phyloP scores from a whole-genome alignment of 2,113 vertebrate genomes.

The Poeciliopsis turrubarensis region DNA sequence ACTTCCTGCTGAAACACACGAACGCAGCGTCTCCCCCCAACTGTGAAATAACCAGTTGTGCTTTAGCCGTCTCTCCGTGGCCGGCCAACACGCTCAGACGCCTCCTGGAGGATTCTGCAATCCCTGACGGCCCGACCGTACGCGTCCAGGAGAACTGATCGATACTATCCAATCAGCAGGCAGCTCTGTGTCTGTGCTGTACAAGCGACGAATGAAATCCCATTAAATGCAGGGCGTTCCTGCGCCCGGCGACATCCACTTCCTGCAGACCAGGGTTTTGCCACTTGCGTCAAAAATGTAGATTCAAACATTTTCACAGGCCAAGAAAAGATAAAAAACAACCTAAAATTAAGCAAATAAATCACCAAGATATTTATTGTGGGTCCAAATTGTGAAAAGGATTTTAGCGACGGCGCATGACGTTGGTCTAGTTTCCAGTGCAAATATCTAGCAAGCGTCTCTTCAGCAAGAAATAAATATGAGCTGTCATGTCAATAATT shows the following conservation, averaged over 20 bases:
- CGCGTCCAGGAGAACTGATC: slow-evolving; percentile 67
- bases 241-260: background rate
- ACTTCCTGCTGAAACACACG: slow-evolving; percentile 45
- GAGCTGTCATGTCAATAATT: no score
- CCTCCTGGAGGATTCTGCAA: slow-evolving; percentile 26
- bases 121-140: slow-evolving; percentile 23
- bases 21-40: slow-evolving; percentile 56
- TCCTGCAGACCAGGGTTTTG: background rate
- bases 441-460: no score
- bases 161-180: slow-evolving; percentile 73
- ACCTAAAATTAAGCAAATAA: no score
- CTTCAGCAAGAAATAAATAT: no score
- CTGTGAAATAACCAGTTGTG: slow-evolving; percentile 75
- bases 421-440: no score
- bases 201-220: slow-evolving; percentile 62
- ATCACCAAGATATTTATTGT: no score
- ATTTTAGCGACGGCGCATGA: no score
- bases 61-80: slow-evolving; percentile 65
- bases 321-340: slow-evolving; percentile 41
- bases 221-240: slow-evolving; percentile 49
- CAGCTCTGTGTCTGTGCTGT: slow-evolving; percentile 34
- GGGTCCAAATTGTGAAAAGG: no score
- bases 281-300: no score
- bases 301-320: no score
- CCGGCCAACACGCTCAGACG: slow-evolving; percentile 25